Base-by-base conservation (phyloP, 2,888 invertebrate species). In the Philereme vetulata region DNA sequence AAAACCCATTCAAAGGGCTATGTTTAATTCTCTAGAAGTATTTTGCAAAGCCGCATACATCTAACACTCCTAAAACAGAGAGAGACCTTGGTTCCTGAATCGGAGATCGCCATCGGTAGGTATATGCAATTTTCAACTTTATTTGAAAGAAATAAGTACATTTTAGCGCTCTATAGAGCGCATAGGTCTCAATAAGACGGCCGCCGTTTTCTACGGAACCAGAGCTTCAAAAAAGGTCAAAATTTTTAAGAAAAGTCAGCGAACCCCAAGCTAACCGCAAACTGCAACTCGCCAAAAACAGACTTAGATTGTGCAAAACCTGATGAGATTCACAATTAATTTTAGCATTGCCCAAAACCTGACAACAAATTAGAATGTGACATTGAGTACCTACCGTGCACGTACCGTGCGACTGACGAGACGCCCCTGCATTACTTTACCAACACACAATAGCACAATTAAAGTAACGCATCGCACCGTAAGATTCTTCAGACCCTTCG, bases 371-470 rank as follows among this genome's bases (percentile, higher is more conserved):
- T 79, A 78, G 74, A 82, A 75, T 76, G 77, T 83, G 86, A 84
- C 87, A 86, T 86, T 86, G 86, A 80, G 68, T 72, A n/a, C n/a
- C n/a, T n/a, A n/a, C n/a, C n/a, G n/a, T n/a, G n/a, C n/a, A n/a
- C n/a, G n/a, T n/a, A 67, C 68, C 82, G 86, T 87, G 86, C 72
- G 86, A 86, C 77, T 70, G 57, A 68, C 71, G 53, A 61, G 57
- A 68, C 71, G 53, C 64, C 63, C 68, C 68, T 67, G 67, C 73
- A 66, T 73, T 73, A 71, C 74, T 75, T 76, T 73, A 75, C 75
- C 70, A 69, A 71, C 64, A 77, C 76, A 86, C 84, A 86, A 85
- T 88, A 76, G 78, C 72, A 71, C 79, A 84, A 85, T 88, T 86
- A 86, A 78, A 81, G 73, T 74, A 75, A 74, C 69, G 71, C 69